Percentiles rank a stretch among this genome's conserved stretches.
These are phyloP conservation scores for Rachycentron canadum DNA, from an alignment of 2,797 vertebrate genomes.

Conservation along the genomic window DNA sequence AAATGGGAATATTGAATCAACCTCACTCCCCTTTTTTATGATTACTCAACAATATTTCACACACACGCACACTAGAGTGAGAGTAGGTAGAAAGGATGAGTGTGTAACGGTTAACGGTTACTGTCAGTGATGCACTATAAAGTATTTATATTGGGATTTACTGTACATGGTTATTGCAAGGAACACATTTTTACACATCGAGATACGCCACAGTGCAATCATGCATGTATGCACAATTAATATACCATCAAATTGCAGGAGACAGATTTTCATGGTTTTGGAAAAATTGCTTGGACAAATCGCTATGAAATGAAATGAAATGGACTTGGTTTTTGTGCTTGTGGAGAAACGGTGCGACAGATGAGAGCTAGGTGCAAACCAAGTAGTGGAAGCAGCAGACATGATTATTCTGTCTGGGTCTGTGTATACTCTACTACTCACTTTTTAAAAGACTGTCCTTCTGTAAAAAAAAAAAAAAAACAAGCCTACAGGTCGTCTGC, in stretches of 20 bases:
- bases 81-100: background rate
- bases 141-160: constrained; percentile 42
- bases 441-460: background rate
- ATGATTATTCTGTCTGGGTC: background rate
- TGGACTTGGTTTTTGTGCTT: background rate
- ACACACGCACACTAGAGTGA: background rate
- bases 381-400: too few relatives aligned
- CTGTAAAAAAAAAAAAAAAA: too few relatives aligned
- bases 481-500: too few relatives aligned
- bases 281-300: background rate
- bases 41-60: constrained; percentile 25
- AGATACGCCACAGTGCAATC: background rate
- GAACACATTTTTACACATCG: constrained; percentile 16
- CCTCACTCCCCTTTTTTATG: background rate
- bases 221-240: background rate
- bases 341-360: background rate
- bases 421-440: background rate
- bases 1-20: constrained; percentile 52
- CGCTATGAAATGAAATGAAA: background rate
- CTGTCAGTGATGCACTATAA: constrained; percentile 20
- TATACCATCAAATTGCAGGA: background rate
- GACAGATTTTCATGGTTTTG: background rate
- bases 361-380: background rate
- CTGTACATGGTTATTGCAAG: constrained; percentile 19
- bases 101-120: background rate